Conservation (phyloP, 2,888 invertebrate species). For the Pristionchus fissidentatus region DNA sequence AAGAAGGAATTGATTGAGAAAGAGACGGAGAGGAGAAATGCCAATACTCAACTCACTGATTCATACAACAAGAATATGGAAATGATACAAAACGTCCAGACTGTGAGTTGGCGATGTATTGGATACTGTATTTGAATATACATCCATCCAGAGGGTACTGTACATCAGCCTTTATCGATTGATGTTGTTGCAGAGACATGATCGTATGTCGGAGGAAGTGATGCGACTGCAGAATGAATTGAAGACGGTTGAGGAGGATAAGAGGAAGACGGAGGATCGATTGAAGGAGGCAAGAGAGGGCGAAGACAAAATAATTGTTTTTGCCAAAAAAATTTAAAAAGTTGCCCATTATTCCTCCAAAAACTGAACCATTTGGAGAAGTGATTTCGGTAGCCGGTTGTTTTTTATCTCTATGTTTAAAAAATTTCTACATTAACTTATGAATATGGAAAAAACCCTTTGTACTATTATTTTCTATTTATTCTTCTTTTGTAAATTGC, state of each 20-base stretch:
- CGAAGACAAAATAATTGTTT: no score
- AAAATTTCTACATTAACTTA: no score
- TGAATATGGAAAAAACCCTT: no score
- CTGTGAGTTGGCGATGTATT: conserved; percentile 4
- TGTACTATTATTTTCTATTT: no score
- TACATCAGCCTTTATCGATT: not conserved
- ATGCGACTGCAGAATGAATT: conserved; percentile 51
- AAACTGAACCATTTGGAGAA: no score
- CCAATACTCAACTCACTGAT: conserved; percentile 51
- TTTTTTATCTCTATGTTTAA: no score
- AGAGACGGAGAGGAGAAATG: conserved; percentile 53
- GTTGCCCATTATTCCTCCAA: no score
- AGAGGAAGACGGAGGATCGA: conserved; percentile 14
- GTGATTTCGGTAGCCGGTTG: no score
- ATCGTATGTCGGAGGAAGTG: conserved; percentile 53
- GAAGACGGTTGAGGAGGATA: conserved; percentile 47
- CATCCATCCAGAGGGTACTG: not conserved
- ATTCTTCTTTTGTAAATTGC: no score
- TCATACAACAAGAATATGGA: conserved; percentile 42
- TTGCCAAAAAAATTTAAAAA: not conserved
- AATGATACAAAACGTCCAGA: not conserved
- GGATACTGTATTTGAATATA: no score
- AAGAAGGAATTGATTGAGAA: conserved; percentile 49
- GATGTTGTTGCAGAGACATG: conserved; percentile 29
- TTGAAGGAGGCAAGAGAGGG: no score